Conservation (phyloP, 2,888 invertebrate species). For the Phragmatobia fuliginosa region DNA sequence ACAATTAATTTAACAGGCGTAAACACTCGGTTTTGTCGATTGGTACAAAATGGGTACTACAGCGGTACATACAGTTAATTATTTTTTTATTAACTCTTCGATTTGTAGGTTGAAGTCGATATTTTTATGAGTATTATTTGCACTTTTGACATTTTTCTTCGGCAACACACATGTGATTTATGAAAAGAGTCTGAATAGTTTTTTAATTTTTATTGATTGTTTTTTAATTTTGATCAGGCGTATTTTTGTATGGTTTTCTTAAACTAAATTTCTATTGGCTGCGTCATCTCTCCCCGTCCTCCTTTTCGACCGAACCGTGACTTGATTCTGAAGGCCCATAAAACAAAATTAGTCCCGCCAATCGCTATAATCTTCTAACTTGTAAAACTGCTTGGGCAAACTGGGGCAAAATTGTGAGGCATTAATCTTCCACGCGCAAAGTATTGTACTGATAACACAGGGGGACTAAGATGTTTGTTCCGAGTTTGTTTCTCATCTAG, state of each 20-base stretch:
- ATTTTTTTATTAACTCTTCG: neutral
- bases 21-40: slow-evolving; percentile 50
- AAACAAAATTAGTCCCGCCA: slow-evolving; percentile 9
- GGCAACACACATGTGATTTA: no score
- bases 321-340: neutral
- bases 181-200: no score
- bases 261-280: neutral
- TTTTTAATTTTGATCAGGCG: no score
- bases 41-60: slow-evolving; percentile 8
- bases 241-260: neutral
- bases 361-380: slow-evolving; percentile 28
- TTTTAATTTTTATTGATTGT: no score
- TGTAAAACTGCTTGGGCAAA: slow-evolving; percentile 56
- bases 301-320: neutral
- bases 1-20: slow-evolving; percentile 81
- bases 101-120: neutral
- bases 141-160: no score
- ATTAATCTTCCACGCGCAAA: slow-evolving; percentile 80
- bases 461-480: slow-evolving; percentile 70
- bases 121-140: no score
- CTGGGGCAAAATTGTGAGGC: slow-evolving; percentile 75
- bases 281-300: neutral
- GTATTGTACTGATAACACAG: slow-evolving; percentile 66
- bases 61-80: slow-evolving; percentile 11
- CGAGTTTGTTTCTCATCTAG: slow-evolving; percentile 57